phyloP scores from a whole-genome alignment of 2,113 vertebrate species.

The Macrotus californicus region DNA sequence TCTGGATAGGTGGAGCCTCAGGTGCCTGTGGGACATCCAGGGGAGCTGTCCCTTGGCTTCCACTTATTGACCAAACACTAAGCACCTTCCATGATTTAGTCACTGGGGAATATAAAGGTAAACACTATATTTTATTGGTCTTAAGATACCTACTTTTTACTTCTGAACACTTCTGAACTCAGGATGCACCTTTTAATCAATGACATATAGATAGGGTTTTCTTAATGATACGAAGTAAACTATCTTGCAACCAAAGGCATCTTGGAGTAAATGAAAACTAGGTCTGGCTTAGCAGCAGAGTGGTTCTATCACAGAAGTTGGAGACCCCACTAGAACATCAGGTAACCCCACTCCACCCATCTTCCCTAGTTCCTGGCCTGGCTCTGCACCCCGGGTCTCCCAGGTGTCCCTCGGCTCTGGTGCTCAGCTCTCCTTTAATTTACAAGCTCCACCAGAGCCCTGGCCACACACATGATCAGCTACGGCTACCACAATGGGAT shows the following conservation, averaged over 20 bases:
- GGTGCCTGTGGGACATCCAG: neutral
- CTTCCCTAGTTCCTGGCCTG: neutral
- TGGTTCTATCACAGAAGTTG: neutral
- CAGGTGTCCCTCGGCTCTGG: neutral
- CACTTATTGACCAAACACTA: neutral
- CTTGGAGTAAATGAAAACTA: neutral
- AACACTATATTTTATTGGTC: neutral
- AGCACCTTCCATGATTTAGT: neutral
- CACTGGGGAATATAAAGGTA: neutral
- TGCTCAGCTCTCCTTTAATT: neutral
- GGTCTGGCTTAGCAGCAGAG: neutral
- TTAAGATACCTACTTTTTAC: neutral
- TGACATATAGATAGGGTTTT: neutral
- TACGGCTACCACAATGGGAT: neutral
- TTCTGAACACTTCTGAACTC: neutral
- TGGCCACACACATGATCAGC: neutral
- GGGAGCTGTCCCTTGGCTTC: neutral
- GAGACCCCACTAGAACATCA: neutral
- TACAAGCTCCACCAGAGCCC: neutral
- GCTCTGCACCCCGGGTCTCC: neutral
- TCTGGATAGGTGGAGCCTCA: neutral
- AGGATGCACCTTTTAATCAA: neutral
- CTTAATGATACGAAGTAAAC: neutral
- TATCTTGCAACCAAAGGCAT: neutral
- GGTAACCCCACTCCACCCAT: rapidly evolving